Evolutionary conservation across 1,140 invertebrate species (phyloP), one percentile per base, ranked within the genome.

Genomic region (Stegodyphus mimosarum): DNA sequence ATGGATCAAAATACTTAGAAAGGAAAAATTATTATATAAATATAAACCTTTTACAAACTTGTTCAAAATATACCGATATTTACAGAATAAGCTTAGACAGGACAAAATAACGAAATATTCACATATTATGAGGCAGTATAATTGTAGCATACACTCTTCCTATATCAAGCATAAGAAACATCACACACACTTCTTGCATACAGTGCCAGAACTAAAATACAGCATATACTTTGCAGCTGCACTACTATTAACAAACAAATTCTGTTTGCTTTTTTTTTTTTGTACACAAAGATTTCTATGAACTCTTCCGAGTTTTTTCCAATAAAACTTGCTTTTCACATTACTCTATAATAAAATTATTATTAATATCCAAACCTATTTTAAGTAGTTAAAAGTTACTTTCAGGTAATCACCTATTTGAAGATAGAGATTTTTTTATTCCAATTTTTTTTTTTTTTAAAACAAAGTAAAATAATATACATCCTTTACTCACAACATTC

Each of bases 31-130:
- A 67, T n/a, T 18, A n/a, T 67, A 67, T 67, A 67, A 67, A 67
- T 67, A 67, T 67, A 67, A 67, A 67, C 64, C 17, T 67, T 67
- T 67, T n/a, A n/a, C 64, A 67, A 13, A 67, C 64, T n/a, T 67
- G 64, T 18, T 18, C 64, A 67, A 67, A 67, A 67, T 17, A 67
- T 17, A 15, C 7, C n/a, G n/a, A 17, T 67, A 67, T 67, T 17
- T 67, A 67, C 64, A 67, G 11, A 67, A 15, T 67, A 13, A n/a
- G 9, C 9, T 7, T 15, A 18, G 64, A 67, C 64, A 67, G 64
- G 64, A 67, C 64, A 67, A 67, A 67, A 17, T 67, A 18, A 17
- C n/a, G 17, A 17, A 67, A 18, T 17, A 67, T 18, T 17, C 64
- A 67, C 64, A 67, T 17, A 18, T 11, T 18, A 67, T 67, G 64